A percentile compares a stretch with the other conserved stretches of the same genome.
Conservation (phyloP, 37 sponge, comb jelly and placozoan genomes). For the Hexactinellida sp. region DNA sequence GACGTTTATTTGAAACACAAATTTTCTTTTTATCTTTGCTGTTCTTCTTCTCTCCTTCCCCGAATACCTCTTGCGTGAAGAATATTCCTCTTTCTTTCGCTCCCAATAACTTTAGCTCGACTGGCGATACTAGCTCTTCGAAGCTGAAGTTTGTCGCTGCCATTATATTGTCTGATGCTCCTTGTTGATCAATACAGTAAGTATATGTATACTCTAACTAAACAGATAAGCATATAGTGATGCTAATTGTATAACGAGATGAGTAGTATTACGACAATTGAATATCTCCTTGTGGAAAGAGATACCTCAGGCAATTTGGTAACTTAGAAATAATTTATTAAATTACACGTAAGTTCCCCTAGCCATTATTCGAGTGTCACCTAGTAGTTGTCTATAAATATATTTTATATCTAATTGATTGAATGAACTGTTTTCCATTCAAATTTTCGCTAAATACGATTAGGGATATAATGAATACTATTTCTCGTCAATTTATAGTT, state of each 20-base stretch:
- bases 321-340: too few species aligned
- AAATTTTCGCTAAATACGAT: too few species aligned
- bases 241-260: background rate
- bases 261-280: background rate
- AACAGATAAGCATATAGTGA: background rate
- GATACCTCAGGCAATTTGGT: too few species aligned
- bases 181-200: too few species aligned
- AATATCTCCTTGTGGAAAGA: background rate
- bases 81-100: background rate
- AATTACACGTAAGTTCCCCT: too few species aligned
- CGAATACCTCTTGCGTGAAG: background rate
- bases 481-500: too few species aligned
- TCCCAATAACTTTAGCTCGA: background rate
- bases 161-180: background rate
- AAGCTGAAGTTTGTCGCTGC: background rate
- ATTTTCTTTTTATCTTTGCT: background rate
- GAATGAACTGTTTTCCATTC: too few species aligned
- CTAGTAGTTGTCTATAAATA: too few species aligned
- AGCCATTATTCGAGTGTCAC: too few species aligned
- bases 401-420: too few species aligned
- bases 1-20: constrained; percentile 1
- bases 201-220: background rate
- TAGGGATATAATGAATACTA: too few species aligned
- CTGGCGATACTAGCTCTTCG: background rate
- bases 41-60: background rate